Evolutionary conservation across 2,888 invertebrate species (phyloP).

Genomic region (Dusona sp.): DNA sequence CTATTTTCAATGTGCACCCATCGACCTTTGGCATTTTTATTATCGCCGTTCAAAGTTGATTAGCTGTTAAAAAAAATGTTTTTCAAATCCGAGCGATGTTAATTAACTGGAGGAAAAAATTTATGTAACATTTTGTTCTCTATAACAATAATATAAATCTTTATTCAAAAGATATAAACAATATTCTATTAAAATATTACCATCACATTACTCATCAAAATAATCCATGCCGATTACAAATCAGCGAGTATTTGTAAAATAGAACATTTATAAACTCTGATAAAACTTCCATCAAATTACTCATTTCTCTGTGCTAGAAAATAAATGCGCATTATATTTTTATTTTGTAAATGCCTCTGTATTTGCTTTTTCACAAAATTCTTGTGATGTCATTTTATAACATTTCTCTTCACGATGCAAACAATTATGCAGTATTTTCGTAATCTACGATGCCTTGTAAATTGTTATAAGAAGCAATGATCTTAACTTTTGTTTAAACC

Average conservation of each 20-base stretch:
- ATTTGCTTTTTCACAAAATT: background rate
- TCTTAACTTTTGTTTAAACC: no score
- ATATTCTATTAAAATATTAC: conserved; percentile 13
- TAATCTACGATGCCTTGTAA: background rate
- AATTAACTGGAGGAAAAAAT: background rate
- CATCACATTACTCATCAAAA: conserved; percentile 5
- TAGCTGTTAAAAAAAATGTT: background rate
- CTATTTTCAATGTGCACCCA: background rate
- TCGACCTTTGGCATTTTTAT: background rate
- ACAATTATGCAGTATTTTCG: background rate
- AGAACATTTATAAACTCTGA: conserved; percentile 17
- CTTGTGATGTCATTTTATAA: background rate
- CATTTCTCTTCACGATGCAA: background rate
- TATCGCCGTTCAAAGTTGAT: background rate
- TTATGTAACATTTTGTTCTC: background rate
- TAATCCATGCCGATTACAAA: background rate
- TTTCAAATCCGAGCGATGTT: background rate
- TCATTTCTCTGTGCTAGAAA: background rate
- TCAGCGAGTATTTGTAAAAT: background rate
- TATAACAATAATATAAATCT: conserved; percentile 20
- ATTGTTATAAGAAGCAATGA: background rate
- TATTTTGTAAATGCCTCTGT: background rate
- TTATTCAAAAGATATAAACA: conserved; percentile 5
- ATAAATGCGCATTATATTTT: background rate
- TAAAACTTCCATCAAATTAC: conserved; percentile 32